Percentiles rank a stretch among this genome's conserved stretches.
phyloP scores from a whole-genome alignment of 2,113 vertebrate genomes.

The Apeltes quadracus region DNA sequence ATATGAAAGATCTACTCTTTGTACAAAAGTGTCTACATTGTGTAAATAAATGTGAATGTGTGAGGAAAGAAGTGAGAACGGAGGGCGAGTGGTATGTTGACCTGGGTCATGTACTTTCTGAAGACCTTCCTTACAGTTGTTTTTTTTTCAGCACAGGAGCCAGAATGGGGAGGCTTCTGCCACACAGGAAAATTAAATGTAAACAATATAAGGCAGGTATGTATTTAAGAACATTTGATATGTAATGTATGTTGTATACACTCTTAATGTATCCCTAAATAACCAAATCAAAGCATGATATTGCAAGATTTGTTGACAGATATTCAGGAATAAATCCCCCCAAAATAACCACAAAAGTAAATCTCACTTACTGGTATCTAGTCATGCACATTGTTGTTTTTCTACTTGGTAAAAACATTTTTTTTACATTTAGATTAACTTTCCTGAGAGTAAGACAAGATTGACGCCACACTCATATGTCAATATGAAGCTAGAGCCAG shows the following conservation, averaged over 20 bases:
- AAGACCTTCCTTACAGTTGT: constrained; percentile 1
- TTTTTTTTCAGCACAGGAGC: constrained; percentile 20
- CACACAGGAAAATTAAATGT: constrained; percentile 28
- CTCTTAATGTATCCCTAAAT: not conserved
- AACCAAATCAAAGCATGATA: not conserved
- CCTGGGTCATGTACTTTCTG: constrained; percentile 6
- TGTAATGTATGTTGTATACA: not conserved
- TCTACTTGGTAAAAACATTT: not conserved
- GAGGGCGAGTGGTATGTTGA: constrained; percentile 34
- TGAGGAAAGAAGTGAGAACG: not conserved
- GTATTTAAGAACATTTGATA: constrained; percentile 8
- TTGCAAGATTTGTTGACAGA: not conserved
- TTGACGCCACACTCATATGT: not conserved
- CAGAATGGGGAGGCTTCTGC: constrained; percentile 45
- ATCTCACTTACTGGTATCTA: not conserved
- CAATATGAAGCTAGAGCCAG: not conserved
- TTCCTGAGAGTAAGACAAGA: not conserved
- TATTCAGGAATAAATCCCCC: not conserved
- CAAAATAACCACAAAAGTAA: not conserved
- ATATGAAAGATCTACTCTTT: constrained; percentile 47
- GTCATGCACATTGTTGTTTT: not conserved
- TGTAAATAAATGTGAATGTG: constrained; percentile 41
- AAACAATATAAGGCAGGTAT: constrained; percentile 41
- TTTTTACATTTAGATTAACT: not conserved
- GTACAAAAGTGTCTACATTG: constrained; percentile 47